phyloP scores from a whole-genome alignment of 2,888 invertebrate species.

The Limnephilus auricula region DNA sequence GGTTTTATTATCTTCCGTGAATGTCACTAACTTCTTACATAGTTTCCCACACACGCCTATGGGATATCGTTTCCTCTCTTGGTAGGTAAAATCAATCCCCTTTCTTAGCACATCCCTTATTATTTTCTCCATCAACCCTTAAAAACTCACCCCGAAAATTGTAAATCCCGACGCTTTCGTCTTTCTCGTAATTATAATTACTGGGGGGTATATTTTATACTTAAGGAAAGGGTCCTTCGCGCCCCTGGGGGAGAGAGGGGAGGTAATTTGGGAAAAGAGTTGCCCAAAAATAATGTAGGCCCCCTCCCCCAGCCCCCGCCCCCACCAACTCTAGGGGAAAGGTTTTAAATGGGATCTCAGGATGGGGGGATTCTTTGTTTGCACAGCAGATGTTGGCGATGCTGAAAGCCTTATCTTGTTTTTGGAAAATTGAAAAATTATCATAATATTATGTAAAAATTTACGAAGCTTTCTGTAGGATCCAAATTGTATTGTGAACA shows the following conservation, averaged over 20 bases:
- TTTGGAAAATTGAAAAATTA: neutral
- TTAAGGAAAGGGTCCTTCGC: conserved; percentile 58
- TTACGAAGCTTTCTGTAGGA: neutral
- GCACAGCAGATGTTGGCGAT: conserved; percentile 11
- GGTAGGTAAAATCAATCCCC: neutral
- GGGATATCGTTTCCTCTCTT: neutral
- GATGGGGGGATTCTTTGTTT: conserved; percentile 33
- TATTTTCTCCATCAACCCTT: conserved; percentile 38
- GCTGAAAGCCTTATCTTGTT: neutral
- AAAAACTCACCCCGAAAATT: conserved; percentile 57
- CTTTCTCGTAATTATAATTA: conserved; percentile 66
- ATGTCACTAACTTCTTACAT: too few species aligned
- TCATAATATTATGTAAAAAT: neutral
- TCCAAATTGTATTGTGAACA: neutral
- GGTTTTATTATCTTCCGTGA: too few species aligned
- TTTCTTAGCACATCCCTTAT: conserved; percentile 35
- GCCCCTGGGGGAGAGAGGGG: conserved; percentile 50
- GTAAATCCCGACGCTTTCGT: conserved; percentile 59
- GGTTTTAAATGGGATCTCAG: conserved; percentile 59
- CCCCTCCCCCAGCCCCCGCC: neutral
- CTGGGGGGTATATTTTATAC: conserved; percentile 64
- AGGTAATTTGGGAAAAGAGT: conserved; percentile 56
- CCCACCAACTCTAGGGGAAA: conserved; percentile 37
- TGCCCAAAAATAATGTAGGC: conserved; percentile 62
- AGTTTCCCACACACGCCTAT: too few species aligned